Evolutionary conservation across 2,113 vertebrate species (phyloP), one percentile per base, ranked within the genome.

Genomic region (Amphilophus citrinellus): DNA sequence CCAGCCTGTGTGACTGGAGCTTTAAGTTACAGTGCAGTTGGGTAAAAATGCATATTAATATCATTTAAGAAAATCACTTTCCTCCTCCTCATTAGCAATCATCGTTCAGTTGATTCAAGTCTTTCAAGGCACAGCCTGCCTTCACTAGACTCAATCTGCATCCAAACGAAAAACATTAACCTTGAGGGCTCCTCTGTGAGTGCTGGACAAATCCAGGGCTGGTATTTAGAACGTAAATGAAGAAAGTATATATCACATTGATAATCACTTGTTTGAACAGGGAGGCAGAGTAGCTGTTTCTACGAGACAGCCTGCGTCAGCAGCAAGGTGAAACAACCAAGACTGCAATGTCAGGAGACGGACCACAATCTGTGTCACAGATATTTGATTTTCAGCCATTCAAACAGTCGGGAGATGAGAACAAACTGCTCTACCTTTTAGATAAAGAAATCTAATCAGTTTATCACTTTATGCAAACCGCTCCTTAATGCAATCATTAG

Each of bases 261-360:
- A 87, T 85, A 91, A 86, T 89, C 85, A 76, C 58, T 39, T 75
- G 22, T 37, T 62, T 87, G 60, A 85, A 79, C 88, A 50, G 18
- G 59, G 71, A 10, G 5, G 56, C 59, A 27, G 60, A 59, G 81
- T 87, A 88, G 87, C 87, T 93, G 87, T 88, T 68, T 77, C 77
- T 80, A 76, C 27, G 61, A 66, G 75, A 82, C 77, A 79, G 71
- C 42, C 44, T 87, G 82, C 57, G 78, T 94, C 91, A 92, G 62
- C 37, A 76, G 35, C 66, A 62, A 90, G 85, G 89, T 90, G 83
- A 90, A 90, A 84, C 78, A 73, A 65, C 50, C 11, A 66, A 88
- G 84, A 92, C 89, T 87, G 87, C 78, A 82, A 65, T n/a, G 30
- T 76, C 56, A 56, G 35, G 61, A 80, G 50, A 84, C 35, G 1